phyloP scores from a whole-genome alignment of 2,797 vertebrate genomes.

The Anisognathus igniventris region DNA sequence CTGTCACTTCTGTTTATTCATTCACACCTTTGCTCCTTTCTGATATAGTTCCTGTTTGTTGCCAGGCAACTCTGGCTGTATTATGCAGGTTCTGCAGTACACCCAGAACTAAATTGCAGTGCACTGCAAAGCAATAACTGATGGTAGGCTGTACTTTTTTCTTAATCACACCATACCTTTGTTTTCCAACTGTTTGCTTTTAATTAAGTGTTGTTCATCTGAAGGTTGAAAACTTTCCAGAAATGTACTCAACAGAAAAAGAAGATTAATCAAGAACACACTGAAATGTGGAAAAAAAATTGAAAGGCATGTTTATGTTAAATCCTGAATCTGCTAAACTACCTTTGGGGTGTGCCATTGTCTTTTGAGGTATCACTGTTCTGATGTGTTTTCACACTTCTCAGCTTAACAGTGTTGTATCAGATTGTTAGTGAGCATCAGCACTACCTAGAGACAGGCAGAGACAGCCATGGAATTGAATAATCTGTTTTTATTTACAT shows the following conservation, averaged over 20 bases:
- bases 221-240: not conserved
- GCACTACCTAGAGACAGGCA: not conserved
- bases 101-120: constrained; percentile 27
- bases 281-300: not conserved
- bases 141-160: not conserved
- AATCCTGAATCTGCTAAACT: not conserved
- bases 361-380: not conserved
- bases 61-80: constrained; percentile 70
- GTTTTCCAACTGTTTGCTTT: not conserved
- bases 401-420: not conserved
- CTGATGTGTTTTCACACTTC: not conserved
- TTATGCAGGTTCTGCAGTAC: constrained; percentile 49
- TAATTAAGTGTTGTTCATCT: not conserved
- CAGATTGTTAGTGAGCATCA: not conserved
- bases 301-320: not conserved
- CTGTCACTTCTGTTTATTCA: constrained; percentile 59
- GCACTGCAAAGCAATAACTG: not conserved
- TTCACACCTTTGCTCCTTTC: constrained; percentile 61
- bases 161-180: not conserved
- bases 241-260: not conserved
- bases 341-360: not conserved
- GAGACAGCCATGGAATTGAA: not conserved
- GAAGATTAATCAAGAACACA: not conserved
- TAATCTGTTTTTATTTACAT: not conserved
- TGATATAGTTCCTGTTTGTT: constrained; percentile 64